phyloP scores from a whole-genome alignment of 35 echinoderm and acorn worm species.

The Lytechinus variegatus region DNA sequence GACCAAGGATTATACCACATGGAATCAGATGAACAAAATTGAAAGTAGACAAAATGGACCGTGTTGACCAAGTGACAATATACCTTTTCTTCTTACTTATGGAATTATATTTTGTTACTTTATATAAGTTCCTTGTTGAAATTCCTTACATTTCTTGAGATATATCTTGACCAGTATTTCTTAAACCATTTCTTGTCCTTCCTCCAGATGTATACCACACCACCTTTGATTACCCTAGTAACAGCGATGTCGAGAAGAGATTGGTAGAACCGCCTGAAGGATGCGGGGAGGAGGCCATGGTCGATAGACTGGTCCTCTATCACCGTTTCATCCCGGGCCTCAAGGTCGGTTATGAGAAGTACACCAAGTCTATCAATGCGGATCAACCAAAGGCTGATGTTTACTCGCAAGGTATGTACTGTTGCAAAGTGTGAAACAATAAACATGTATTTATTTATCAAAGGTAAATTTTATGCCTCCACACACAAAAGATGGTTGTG shows the following conservation, averaged over 20 bases:
- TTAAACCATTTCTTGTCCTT: not conserved
- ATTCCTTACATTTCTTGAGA: no score
- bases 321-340: slow-evolving; percentile 81
- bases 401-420: slow-evolving; percentile 83
- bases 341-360: slow-evolving; percentile 62
- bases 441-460: no score
- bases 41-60: no score
- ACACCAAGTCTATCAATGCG: slow-evolving; percentile 85
- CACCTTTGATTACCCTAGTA: slow-evolving; percentile 92
- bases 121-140: no score
- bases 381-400: slow-evolving; percentile 97
- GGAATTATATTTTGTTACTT: no score
- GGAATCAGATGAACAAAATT: no score
- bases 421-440: not conserved
- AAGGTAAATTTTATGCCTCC: no score
- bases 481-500: no score
- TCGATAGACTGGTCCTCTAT: slow-evolving; percentile 73
- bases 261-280: slow-evolving; percentile 86
- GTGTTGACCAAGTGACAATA: no score
- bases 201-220: slow-evolving; percentile 90
- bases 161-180: no score
- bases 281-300: slow-evolving; percentile 81
- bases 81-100: no score
- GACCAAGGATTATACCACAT: no score
- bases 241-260: slow-evolving; percentile 72